These are phyloP conservation scores for Vimba vimba DNA, from an alignment of 2,113 vertebrate genomes.

Conservation along the genomic window DNA sequence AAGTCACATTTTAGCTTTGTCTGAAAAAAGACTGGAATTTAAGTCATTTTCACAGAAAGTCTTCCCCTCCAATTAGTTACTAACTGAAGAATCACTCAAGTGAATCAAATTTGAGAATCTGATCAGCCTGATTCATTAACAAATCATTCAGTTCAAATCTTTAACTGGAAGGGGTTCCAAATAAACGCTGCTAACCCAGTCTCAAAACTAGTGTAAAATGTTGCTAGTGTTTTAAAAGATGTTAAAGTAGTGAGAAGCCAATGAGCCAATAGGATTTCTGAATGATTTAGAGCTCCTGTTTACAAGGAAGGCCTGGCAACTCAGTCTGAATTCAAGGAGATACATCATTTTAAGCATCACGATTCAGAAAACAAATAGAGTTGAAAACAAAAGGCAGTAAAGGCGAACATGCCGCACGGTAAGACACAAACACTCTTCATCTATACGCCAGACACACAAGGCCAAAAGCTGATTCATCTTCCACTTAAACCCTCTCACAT, in stretches of 20 bases:
- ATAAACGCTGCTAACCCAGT: neutral
- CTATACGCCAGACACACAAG: slow-evolving; percentile 5
- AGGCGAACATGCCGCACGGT: neutral
- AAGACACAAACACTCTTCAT: slow-evolving; percentile 1
- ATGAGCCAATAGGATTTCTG: neutral
- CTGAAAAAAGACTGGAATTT: neutral
- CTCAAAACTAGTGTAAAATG: neutral
- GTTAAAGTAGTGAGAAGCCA: neutral
- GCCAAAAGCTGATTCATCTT: slow-evolving; percentile 34
- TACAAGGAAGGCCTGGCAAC: neutral
- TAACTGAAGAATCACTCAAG: neutral
- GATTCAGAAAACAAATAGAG: neutral
- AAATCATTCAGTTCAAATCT: neutral
- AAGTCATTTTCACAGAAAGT: neutral
- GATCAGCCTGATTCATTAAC: neutral
- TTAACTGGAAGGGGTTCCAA: neutral
- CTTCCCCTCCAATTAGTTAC: neutral
- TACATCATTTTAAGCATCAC: neutral
- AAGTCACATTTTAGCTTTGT: neutral
- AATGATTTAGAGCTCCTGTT: neutral
- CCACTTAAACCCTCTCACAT: slow-evolving; percentile 29
- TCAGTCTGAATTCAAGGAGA: neutral
- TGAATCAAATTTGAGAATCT: neutral
- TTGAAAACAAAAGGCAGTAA: slow-evolving; percentile 2
- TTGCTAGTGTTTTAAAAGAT: neutral